Base-by-base conservation (phyloP, 2,113 vertebrate genomes). In the Pterocles burchelli region DNA sequence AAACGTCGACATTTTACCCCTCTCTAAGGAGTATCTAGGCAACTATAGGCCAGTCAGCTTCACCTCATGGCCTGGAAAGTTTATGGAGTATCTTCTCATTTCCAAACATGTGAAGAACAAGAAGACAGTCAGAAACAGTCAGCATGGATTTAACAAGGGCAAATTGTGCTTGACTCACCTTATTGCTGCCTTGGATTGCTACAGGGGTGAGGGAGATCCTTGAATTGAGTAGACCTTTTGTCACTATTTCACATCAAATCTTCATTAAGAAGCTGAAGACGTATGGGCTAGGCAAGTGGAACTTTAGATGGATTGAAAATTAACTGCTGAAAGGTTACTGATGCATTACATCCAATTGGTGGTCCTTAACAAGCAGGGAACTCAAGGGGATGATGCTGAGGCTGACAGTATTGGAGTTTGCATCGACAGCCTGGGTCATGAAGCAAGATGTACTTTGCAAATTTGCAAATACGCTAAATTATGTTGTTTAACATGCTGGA, bases 1-100 rank as follows among this genome's bases (percentile, higher is more conserved):
- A 46, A 51, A 73, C 15, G 6, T 26, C 83, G 17, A 14, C 14
- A 17, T 58, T 51, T 46, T 58, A 19, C 7, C 8, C 0, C 0
- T 49, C 51, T 66, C 21, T 71, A 31, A 71, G 41, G 7, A 93
- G 10, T 13, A 38, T 55, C 36, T 43, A 16, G 17, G 17, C n/a
- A 58, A 29, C 43, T 82, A 2, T 5, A n/a, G 19, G 13, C 25
- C 1, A 1, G 14, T 36, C 17, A 52, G 15, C 45, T 82, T 90
- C 22, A 36, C 17, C 29, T 72, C 33, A 4, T 28, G 43, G 31
- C 33, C 61, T 85, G 52, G 31, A 54, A 66, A 58, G 28, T 16
- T 66, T 4, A 17, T 65, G 34, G 49, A 86, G 17, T 73, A 17
- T 34, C 20, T 72, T 70, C 18, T 81, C 22, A 85, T 67, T 91